These are phyloP conservation scores for Bursaphelenchus okinawaensis DNA, from an alignment of 2,888 invertebrate genomes.

Conservation along the genomic window DNA sequence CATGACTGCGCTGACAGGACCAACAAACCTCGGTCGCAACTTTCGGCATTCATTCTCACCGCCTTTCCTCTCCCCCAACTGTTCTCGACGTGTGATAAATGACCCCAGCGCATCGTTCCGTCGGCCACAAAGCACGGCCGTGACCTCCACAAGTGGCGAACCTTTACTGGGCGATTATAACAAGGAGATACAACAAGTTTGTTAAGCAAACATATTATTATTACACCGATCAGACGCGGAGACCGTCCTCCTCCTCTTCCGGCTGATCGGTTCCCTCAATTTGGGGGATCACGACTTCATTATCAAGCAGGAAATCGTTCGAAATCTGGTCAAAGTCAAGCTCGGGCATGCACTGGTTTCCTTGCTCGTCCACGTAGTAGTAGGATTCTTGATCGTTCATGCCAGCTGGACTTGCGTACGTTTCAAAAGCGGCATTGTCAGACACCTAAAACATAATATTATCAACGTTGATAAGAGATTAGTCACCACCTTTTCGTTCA, in stretches of 20 bases:
- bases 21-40: background rate
- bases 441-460: background rate
- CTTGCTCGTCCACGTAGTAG: background rate
- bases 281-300: background rate
- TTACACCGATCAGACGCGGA: background rate
- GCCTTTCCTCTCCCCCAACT: background rate
- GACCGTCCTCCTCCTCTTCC: background rate
- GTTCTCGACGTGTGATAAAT: background rate
- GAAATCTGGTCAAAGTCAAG: background rate
- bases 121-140: background rate
- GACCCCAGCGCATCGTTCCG: background rate
- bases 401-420: background rate
- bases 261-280: background rate
- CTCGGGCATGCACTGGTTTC: background rate
- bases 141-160: background rate
- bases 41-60: background rate
- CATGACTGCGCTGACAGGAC: background rate
- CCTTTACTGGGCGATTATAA: no score
- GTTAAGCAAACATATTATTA: no score
- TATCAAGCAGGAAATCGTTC: background rate
- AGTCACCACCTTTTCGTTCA: background rate
- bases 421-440: background rate
- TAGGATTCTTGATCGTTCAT: background rate
- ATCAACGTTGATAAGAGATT: background rate
- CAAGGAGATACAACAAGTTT: no score